Evolutionary conservation across 2,797 vertebrate genomes (phyloP).

Genomic region (Acestrorhynchus altus): DNA sequence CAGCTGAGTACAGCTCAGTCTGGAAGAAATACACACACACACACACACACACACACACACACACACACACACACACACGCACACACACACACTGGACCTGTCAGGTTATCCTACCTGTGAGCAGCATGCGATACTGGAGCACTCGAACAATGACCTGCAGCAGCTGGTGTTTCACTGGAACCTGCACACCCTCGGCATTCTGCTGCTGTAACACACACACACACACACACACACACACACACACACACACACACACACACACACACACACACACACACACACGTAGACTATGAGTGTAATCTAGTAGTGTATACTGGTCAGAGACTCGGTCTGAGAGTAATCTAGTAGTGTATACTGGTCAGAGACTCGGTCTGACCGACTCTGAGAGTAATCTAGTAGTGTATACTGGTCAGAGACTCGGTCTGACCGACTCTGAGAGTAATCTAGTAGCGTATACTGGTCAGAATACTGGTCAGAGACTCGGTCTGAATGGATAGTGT

Average conservation of each 20-base stretch:
- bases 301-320: too few species aligned
- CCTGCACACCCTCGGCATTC: constrained; percentile 75
- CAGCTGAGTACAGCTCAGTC: not conserved
- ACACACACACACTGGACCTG: not conserved
- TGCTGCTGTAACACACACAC: constrained; percentile 70
- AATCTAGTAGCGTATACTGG: too few species aligned
- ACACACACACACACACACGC: not conserved
- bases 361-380: too few species aligned
- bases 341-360: too few species aligned
- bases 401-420: too few species aligned
- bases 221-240: constrained; percentile 9
- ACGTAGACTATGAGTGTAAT: too few species aligned
- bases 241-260: constrained; percentile 8
- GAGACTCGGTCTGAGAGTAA: too few species aligned
- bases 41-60: not conserved
- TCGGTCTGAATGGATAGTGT: too few species aligned
- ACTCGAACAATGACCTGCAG: constrained; percentile 89
- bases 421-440: too few species aligned
- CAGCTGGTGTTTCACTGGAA: constrained; percentile 89
- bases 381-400: too few species aligned
- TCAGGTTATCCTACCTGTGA: constrained; percentile 85
- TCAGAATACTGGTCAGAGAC: too few species aligned
- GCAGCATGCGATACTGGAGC: constrained; percentile 93
- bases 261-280: too few species aligned
- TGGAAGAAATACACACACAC: not conserved